Conservation (phyloP, 2,797 vertebrate genomes). For the Luscinia luscinia region DNA sequence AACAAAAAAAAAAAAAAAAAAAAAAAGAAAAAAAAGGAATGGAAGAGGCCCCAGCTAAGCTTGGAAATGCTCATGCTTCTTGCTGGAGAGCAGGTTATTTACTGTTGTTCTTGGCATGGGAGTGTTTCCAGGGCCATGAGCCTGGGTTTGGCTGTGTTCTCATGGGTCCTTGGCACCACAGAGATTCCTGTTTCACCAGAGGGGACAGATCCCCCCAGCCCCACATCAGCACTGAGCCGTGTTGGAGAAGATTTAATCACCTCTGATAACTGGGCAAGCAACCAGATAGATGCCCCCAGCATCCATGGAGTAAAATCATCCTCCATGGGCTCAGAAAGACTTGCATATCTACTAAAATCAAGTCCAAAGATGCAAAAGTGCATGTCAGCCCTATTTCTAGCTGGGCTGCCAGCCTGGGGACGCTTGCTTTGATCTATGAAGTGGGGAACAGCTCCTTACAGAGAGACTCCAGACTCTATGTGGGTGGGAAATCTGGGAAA, state of each 20-base stretch:
- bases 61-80: conserved; percentile 62
- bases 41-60: conserved; percentile 41
- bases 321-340: background rate
- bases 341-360: background rate
- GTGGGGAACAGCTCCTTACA: background rate
- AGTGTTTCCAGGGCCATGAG: background rate
- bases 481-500: conserved; percentile 62
- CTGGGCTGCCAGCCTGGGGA: background rate
- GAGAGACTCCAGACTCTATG: conserved; percentile 18
- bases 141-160: conserved; percentile 22
- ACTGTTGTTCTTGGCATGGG: conserved; percentile 60
- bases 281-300: background rate
- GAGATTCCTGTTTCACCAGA: background rate
- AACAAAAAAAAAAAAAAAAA: background rate
- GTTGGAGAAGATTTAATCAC: background rate
- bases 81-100: conserved; percentile 69
- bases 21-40: background rate
- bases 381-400: background rate
- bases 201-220: background rate
- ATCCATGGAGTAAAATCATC: background rate
- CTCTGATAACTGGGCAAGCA: background rate
- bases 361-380: background rate
- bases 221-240: background rate
- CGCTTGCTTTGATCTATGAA: background rate
- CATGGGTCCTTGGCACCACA: background rate